These are phyloP conservation scores for Actias luna DNA, from an alignment of 2,888 invertebrate species.

Conservation along the genomic window DNA sequence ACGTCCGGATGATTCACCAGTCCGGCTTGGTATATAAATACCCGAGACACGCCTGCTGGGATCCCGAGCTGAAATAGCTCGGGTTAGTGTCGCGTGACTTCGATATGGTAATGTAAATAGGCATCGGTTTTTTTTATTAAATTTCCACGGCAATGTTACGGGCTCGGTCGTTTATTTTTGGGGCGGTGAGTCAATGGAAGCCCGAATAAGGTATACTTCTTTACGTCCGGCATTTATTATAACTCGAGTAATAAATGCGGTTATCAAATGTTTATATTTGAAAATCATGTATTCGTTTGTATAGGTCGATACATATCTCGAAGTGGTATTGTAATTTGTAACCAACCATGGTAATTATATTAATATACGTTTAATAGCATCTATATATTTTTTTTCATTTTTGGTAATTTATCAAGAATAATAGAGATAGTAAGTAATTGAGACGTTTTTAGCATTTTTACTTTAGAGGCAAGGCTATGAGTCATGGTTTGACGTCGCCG, in stretches of 20 bases:
- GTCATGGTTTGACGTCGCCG: constrained; percentile 42
- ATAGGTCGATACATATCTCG: background rate
- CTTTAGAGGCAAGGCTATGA: constrained; percentile 42
- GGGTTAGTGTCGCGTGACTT: constrained; percentile 71
- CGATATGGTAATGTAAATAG: constrained; percentile 50
- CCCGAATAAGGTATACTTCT: constrained; percentile 26
- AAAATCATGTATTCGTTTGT: background rate
- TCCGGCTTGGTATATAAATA: constrained; percentile 70
- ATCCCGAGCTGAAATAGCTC: constrained; percentile 71
- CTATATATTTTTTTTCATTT: too few relatives aligned
- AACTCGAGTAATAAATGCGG: background rate
- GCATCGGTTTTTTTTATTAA: constrained; percentile 22
- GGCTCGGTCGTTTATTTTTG: constrained; percentile 24
- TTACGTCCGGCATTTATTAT: background rate
- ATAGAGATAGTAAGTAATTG: constrained; percentile 41
- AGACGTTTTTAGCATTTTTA: constrained; percentile 40
- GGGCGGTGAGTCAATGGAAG: constrained; percentile 35
- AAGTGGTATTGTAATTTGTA: background rate
- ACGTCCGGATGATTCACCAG: constrained; percentile 71
- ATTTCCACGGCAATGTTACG: constrained; percentile 16
- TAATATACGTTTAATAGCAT: background rate
- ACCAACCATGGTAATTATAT: background rate
- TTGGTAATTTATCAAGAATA: constrained; percentile 26
- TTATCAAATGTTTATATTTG: constrained; percentile 11
- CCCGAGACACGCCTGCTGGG: constrained; percentile 79